A percentile compares a stretch with the other conserved stretches of the same genome.
phyloP scores from a whole-genome alignment of 2,113 vertebrate species.

The Natator depressus region DNA sequence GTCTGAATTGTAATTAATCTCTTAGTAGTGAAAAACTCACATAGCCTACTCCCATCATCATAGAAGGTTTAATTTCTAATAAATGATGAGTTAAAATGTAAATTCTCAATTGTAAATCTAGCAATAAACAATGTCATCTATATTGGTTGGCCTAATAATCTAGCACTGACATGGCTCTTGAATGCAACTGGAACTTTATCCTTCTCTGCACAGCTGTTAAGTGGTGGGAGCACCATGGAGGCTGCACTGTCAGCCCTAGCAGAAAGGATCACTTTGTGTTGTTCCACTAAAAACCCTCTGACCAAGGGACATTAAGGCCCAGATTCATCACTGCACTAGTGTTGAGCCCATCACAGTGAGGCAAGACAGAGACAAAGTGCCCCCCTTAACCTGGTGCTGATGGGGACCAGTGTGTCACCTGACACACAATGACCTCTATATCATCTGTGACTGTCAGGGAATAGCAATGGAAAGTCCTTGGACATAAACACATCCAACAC shows the following conservation, averaged over 20 bases:
- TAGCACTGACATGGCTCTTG: no score
- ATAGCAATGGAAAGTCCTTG: background rate
- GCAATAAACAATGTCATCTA: no score
- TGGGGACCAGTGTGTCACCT: background rate
- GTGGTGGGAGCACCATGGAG: no score
- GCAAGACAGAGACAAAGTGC: background rate
- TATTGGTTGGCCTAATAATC: no score
- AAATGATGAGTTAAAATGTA: background rate
- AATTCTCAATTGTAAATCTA: background rate
- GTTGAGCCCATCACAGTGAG: background rate
- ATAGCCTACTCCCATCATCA: background rate
- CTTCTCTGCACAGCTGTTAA: no score
- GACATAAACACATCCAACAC: background rate
- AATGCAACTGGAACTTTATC: no score
- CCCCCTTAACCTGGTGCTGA: no score
- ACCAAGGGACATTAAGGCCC: background rate
- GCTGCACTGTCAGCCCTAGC: background rate
- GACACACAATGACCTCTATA: background rate
- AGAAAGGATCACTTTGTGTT: background rate
- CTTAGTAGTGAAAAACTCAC: background rate
- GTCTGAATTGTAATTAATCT: background rate
- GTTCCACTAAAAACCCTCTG: background rate
- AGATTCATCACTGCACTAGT: background rate
- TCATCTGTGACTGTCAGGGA: background rate
- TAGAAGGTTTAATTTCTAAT: background rate